These are phyloP conservation scores for Hypanus sabinus DNA, from an alignment of 2,113 vertebrate genomes.

Conservation along the genomic window DNA sequence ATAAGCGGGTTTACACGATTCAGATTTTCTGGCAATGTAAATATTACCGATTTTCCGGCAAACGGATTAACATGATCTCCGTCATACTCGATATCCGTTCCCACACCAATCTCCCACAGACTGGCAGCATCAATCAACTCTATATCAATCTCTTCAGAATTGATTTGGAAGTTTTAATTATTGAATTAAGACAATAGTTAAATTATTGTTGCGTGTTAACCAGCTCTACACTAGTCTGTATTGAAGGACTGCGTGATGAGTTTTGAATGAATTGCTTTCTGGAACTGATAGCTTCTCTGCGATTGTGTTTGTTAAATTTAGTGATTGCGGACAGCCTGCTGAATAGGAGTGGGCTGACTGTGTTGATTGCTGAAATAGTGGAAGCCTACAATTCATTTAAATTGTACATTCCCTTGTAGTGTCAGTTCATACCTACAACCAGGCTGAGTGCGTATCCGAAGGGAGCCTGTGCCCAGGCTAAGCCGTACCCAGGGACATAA, in stretches of 20 bases:
- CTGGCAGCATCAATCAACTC: background rate
- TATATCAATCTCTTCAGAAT: background rate
- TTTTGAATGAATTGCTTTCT: background rate
- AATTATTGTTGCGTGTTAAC: background rate
- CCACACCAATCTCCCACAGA: background rate
- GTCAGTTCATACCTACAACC: constrained; percentile 68
- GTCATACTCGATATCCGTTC: too few relatives aligned
- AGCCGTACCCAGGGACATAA: constrained; percentile 78
- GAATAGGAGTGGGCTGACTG: background rate
- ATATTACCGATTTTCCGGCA: background rate
- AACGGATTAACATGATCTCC: background rate
- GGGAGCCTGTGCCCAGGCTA: constrained; percentile 95
- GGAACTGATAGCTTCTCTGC: background rate
- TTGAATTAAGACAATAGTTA: background rate
- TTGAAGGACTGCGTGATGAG: background rate
- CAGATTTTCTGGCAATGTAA: too few relatives aligned
- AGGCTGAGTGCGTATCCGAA: constrained; percentile 94
- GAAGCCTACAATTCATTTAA: background rate
- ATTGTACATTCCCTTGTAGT: background rate
- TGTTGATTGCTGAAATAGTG: background rate
- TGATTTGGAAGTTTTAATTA: background rate
- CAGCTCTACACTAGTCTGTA: background rate
- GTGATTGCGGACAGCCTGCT: too few relatives aligned
- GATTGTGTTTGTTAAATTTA: background rate
- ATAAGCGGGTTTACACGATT: background rate